Evolutionary conservation across 2,113 vertebrate species (phyloP).

Genomic region (Trochalopteron elliotii): DNA sequence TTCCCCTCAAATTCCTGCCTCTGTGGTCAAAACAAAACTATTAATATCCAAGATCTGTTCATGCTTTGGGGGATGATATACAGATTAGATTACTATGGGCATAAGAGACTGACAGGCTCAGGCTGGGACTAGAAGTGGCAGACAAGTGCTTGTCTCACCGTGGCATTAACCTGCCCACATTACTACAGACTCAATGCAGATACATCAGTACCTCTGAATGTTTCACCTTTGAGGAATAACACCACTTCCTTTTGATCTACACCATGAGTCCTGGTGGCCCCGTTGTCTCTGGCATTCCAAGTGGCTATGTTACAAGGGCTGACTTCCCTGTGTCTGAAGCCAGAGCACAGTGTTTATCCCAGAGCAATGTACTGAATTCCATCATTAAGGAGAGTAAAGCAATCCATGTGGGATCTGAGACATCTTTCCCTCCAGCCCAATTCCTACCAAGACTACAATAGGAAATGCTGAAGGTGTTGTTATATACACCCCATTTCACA

Average conservation of each 20-base stretch:
- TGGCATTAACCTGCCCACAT: too few species aligned
- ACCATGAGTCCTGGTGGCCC: neutral
- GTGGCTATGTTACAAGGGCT: fast-evolving
- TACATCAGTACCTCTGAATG: neutral
- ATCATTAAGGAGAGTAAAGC: neutral
- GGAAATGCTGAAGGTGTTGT: neutral
- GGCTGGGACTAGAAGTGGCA: neutral
- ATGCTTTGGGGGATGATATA: neutral
- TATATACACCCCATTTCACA: neutral
- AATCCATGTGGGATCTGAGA: neutral
- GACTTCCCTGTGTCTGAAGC: neutral
- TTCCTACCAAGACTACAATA: neutral
- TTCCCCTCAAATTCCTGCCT: neutral
- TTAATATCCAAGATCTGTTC: neutral
- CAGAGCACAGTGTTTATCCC: neutral
- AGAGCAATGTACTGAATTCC: neutral
- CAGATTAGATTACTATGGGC: neutral
- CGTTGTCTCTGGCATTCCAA: fast-evolving
- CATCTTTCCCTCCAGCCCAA: neutral
- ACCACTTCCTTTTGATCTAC: neutral
- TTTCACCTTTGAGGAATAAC: neutral
- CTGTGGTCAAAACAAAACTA: neutral
- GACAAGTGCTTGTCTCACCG: too few species aligned
- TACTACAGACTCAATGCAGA: neutral
- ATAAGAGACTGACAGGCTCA: neutral